These are phyloP conservation scores for Rhinolophus sinicus DNA, from an alignment of 2,113 vertebrate species.

Conservation along the genomic window DNA sequence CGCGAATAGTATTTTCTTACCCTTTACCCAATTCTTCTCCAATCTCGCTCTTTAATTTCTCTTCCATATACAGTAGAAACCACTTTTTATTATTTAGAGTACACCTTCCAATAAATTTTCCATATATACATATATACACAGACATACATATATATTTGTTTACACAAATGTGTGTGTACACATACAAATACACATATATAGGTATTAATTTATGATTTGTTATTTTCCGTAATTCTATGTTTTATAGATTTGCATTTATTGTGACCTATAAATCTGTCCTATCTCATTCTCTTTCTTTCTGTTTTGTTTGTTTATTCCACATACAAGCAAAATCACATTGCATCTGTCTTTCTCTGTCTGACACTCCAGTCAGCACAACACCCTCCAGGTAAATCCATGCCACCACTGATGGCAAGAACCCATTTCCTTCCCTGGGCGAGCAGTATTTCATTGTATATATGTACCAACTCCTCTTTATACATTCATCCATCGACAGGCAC, in stretches of 20 bases:
- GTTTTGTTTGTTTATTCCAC: too few relatives aligned
- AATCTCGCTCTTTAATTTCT: background rate
- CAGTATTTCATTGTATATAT: too few relatives aligned
- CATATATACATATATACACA: background rate
- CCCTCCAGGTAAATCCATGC: too few relatives aligned
- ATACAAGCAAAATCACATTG: too few relatives aligned
- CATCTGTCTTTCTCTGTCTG: too few relatives aligned
- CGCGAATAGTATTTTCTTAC: background rate
- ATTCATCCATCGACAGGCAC: too few relatives aligned
- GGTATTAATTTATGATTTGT: background rate
- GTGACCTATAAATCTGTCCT: background rate
- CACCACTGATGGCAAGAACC: too few relatives aligned
- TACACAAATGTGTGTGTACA: background rate
- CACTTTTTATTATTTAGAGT: background rate
- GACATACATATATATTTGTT: background rate
- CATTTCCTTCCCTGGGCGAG: too few relatives aligned
- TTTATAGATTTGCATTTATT: background rate
- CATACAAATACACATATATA: background rate
- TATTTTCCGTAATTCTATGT: background rate
- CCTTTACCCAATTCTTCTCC: background rate
- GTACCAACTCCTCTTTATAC: too few relatives aligned
- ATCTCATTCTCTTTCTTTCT: background rate
- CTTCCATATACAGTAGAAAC: background rate
- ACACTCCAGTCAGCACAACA: too few relatives aligned
- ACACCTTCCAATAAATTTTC: background rate